Conservation (phyloP, 2,888 invertebrate genomes). For the Argyra leucocephala region DNA sequence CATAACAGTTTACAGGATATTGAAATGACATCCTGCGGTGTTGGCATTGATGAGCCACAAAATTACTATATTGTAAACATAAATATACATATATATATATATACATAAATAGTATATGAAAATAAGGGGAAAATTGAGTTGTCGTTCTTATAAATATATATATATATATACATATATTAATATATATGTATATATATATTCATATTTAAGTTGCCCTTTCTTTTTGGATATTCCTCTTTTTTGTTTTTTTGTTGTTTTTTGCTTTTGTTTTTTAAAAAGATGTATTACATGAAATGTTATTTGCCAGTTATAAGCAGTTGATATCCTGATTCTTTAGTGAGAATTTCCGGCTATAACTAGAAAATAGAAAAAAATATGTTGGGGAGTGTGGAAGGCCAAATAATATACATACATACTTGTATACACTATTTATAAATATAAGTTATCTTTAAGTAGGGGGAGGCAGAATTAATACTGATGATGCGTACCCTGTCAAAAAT, state of each 20-base stretch:
- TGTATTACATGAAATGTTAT: neutral
- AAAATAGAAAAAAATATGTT: neutral
- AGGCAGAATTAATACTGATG: no score
- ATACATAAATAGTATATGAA: no score
- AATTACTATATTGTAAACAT: neutral
- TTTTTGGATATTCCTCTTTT: no score
- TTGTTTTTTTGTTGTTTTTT: no score
- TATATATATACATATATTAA: no score
- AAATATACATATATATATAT: neutral
- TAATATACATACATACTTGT: no score
- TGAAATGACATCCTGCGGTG: constrained; percentile 1
- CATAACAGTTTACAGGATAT: neutral
- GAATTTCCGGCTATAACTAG: neutral
- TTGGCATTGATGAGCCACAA: neutral
- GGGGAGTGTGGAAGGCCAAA: no score
- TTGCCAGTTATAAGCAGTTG: neutral
- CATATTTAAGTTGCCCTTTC: no score
- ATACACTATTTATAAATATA: no score
- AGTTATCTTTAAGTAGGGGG: no score
- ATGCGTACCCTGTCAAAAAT: neutral
- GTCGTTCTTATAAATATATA: neutral
- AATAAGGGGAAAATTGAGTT: neutral
- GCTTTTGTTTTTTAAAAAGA: no score
- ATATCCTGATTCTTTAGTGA: neutral
- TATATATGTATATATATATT: no score